phyloP scores from a whole-genome alignment of 2,797 vertebrate genomes.

The Apogon talboti region DNA sequence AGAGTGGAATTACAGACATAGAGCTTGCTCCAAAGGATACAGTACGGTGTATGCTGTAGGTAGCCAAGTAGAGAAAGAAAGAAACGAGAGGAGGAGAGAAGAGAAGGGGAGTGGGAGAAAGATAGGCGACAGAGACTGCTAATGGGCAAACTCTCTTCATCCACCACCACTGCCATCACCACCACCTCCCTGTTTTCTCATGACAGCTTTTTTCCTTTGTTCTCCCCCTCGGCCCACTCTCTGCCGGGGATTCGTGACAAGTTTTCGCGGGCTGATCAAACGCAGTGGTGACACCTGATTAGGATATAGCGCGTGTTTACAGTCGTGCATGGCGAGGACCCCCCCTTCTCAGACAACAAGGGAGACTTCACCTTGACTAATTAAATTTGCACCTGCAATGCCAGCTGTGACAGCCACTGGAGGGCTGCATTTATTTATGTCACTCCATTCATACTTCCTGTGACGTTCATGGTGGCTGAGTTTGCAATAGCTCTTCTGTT shows the following conservation, averaged over 20 bases:
- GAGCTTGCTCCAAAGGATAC: slow-evolving; percentile 74
- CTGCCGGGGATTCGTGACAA: slow-evolving; percentile 94
- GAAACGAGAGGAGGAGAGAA: slow-evolving; percentile 80
- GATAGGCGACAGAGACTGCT: slow-evolving; percentile 84
- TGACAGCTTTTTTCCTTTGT: slow-evolving; percentile 94
- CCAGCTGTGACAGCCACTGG: slow-evolving; percentile 89
- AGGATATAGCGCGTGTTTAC: slow-evolving; percentile 93
- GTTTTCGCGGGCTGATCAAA: slow-evolving; percentile 94
- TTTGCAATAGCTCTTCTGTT: slow-evolving; percentile 60
- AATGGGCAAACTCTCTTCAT: slow-evolving; percentile 91
- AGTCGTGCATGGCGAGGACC: slow-evolving; percentile 88
- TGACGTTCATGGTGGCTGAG: slow-evolving; percentile 78
- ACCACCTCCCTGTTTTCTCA: slow-evolving; percentile 78
- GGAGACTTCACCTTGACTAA: slow-evolving; percentile 92
- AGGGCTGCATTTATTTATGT: slow-evolving; percentile 84
- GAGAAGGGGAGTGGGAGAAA: slow-evolving; percentile 80
- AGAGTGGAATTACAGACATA: slow-evolving; percentile 76
- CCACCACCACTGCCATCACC: slow-evolving; percentile 78
- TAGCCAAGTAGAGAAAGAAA: slow-evolving; percentile 78
- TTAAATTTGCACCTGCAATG: slow-evolving; percentile 95
- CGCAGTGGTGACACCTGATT: slow-evolving; percentile 93
- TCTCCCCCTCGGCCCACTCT: slow-evolving; percentile 88
- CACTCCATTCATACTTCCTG: slow-evolving; percentile 80
- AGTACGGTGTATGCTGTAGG: slow-evolving; percentile 72
- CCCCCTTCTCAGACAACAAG: slow-evolving; percentile 85